Base-by-base conservation (phyloP, 2,888 invertebrate species). In the Platycheirus rosarum region DNA sequence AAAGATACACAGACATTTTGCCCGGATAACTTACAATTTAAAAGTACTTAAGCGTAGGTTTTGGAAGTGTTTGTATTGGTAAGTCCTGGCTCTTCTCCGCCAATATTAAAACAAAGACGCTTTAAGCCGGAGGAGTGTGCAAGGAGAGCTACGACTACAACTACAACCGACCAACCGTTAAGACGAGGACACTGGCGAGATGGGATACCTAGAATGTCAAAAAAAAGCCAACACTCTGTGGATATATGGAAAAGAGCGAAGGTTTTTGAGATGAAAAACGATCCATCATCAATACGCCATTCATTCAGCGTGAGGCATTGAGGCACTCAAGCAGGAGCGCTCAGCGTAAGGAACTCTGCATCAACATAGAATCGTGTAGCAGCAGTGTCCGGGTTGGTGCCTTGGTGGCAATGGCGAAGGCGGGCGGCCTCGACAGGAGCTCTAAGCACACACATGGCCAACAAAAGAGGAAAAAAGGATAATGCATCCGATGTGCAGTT, bases 251-350 rank as follows among this genome's bases (percentile, higher is more conserved):
- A 42, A 60, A 42, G 40, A 60, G 14, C 55, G 55, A 55, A 55
- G 55, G 55, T 42, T 60, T 42, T 42, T 29, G 57, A 76, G 82
- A 82, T 82, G 82, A 82, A 82, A 82, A 82, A 77, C 82, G 82
- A 82, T 82, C 82, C 71, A 82, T 82, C 82, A 82, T 82, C 82
- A 82, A 82, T 82, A 82, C 77, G 82, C 82, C 82, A 82, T 71
- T 71, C 82, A 82, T 82, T 82, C 48, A 76, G 76, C 55, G 71
- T 82, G 71, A 76, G 82, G 62, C 70, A 80, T 75, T 70, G 80
- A 75, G 55, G 80, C 82, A 77, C 77, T 82, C 82, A 63, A 53
- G 62, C 71, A 65, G 65, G 44, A 82, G 62, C 71, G 46, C 37
- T 62, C 60, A 29, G 8, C n/a, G 16, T 16, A 42, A 9, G 29